These are phyloP conservation scores for Pseudococcus viburni DNA, from an alignment of 2,888 invertebrate genomes.

Conservation along the genomic window DNA sequence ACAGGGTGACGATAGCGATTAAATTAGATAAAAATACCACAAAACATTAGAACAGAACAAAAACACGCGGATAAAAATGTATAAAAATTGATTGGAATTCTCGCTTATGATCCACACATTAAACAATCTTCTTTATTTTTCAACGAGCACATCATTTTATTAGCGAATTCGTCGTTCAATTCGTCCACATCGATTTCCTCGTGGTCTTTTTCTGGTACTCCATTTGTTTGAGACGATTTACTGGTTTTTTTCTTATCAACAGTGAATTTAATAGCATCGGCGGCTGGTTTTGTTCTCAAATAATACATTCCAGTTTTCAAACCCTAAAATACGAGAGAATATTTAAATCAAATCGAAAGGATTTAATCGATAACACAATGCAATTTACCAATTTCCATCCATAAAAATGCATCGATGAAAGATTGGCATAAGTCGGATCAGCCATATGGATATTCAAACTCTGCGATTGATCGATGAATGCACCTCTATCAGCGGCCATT, in stretches of 20 bases:
- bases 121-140: conserved; percentile 90
- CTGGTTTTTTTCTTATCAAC: conserved; percentile 86
- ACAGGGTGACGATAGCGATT: neutral
- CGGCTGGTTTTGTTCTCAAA: conserved; percentile 95
- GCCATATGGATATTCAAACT: conserved; percentile 98
- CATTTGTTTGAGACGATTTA: conserved; percentile 68
- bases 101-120: conserved; percentile 84
- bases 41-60: neutral
- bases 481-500: conserved; percentile 98
- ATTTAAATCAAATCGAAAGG: neutral
- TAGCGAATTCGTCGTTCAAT: conserved; percentile 69
- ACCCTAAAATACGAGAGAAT: conserved; percentile 74
- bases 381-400: conserved; percentile 88
- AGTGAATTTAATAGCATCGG: conserved; percentile 96
- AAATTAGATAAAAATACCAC: neutral
- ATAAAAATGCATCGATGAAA: conserved; percentile 98
- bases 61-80: neutral
- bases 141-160: conserved; percentile 85
- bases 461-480: conserved; percentile 99
- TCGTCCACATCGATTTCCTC: conserved; percentile 66
- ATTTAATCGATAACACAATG: neutral
- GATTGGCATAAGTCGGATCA: conserved; percentile 91
- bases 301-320: conserved; percentile 99
- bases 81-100: neutral
- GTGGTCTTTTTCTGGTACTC: conserved; percentile 67